These are phyloP conservation scores for Plestiodon gilberti DNA, from an alignment of 2,113 vertebrate genomes.

Conservation along the genomic window DNA sequence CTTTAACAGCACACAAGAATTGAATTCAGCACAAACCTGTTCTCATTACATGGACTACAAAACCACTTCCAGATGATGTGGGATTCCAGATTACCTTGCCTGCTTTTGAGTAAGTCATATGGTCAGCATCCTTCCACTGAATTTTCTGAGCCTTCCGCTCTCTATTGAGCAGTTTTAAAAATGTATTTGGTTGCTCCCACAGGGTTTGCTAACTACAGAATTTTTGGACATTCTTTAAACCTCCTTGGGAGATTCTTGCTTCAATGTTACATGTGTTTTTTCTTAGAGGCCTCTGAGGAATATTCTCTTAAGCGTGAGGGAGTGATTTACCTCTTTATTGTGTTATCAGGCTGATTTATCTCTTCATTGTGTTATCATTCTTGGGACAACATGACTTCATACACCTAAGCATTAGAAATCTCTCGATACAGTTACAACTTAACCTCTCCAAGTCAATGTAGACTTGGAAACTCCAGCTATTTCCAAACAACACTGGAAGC, in stretches of 20 bases:
- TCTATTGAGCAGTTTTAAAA: slow-evolving; percentile 23
- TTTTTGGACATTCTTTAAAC: slow-evolving; percentile 24
- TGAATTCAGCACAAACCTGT: neutral
- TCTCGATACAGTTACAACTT: slow-evolving; percentile 25
- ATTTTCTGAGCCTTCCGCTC: slow-evolving; percentile 10
- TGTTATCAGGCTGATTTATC: slow-evolving; percentile 57
- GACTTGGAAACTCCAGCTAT: slow-evolving; percentile 49
- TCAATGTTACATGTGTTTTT: slow-evolving; percentile 31
- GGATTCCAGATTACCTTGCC: slow-evolving; percentile 12
- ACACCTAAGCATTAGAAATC: slow-evolving; percentile 31
- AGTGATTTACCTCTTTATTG: slow-evolving; percentile 28
- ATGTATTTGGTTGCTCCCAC: slow-evolving; percentile 36
- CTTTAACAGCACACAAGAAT: slow-evolving; percentile 13
- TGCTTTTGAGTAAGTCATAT: slow-evolving; percentile 22
- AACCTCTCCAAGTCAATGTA: slow-evolving; percentile 31
- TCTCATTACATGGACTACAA: neutral
- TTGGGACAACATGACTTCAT: slow-evolving; percentile 50
- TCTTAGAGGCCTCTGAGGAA: slow-evolving; percentile 31
- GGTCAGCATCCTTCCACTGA: neutral
- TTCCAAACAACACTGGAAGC: slow-evolving; percentile 46
- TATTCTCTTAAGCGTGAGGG: slow-evolving; percentile 12
- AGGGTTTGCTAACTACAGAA: slow-evolving; percentile 13
- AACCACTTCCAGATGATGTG: neutral
- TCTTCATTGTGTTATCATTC: slow-evolving; percentile 49
- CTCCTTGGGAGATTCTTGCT: slow-evolving; percentile 24